A percentile compares a stretch with the other conserved stretches of the same genome.
These are phyloP conservation scores for Acrocephalus scirpaceus DNA, from an alignment of 2,797 vertebrate genomes.

Conservation along the genomic window DNA sequence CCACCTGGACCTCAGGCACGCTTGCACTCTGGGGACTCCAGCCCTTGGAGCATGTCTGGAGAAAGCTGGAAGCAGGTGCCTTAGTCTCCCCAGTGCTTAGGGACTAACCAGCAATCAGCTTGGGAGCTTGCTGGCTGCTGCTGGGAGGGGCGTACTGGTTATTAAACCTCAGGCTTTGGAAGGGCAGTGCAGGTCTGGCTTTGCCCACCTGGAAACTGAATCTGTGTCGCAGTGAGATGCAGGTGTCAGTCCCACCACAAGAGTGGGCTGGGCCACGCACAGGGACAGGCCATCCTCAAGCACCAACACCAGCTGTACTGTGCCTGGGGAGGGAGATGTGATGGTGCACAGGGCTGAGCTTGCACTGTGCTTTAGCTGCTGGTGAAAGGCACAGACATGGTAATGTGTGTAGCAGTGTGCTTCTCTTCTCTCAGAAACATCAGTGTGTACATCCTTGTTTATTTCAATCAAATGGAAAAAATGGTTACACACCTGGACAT, in stretches of 20 bases:
- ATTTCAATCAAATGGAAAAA: not conserved
- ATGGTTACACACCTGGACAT: not conserved
- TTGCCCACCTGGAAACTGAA: not conserved
- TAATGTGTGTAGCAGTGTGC: not conserved
- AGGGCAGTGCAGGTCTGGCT: not conserved
- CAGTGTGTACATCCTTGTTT: not conserved
- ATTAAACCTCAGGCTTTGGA: not conserved
- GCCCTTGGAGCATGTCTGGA: not conserved
- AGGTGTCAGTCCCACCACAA: not conserved
- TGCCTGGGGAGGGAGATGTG: rapidly evolving
- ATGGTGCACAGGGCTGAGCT: not conserved
- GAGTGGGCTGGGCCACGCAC: not conserved
- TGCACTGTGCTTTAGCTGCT: not conserved
- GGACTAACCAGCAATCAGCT: not conserved
- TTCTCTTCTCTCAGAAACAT: not conserved
- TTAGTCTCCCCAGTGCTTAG: not conserved
- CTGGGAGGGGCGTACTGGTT: not conserved
- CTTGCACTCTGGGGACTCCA: not conserved
- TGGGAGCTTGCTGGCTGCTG: not conserved
- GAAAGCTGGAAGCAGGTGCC: not conserved
- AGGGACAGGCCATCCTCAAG: rapidly evolving
- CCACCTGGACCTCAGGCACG: not conserved
- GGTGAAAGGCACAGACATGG: not conserved
- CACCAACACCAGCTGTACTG: not conserved
- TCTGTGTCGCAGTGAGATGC: rapidly evolving